Percentiles rank a stretch among this genome's conserved stretches.
Evolutionary conservation across 2,888 invertebrate species (phyloP).

Genomic region (Caenorhabditis sp.): DNA sequence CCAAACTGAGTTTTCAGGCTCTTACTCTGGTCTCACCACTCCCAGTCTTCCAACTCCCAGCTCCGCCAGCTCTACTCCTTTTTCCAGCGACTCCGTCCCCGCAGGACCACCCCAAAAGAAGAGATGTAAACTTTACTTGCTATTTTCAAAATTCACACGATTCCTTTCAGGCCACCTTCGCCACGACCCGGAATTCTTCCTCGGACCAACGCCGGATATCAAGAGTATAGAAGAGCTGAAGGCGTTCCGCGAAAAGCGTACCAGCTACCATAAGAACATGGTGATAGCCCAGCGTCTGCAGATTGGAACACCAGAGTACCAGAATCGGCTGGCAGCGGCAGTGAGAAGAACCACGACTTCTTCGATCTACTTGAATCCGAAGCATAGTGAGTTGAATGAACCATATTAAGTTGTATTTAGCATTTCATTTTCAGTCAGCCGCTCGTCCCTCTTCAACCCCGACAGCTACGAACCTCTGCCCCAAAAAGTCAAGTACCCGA

Average conservation of each 20-base stretch:
- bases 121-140: too few relatives aligned
- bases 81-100: too few relatives aligned
- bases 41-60: too few relatives aligned
- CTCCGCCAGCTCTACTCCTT: too few relatives aligned
- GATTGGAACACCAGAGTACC: not conserved
- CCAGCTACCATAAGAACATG: not conserved
- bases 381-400: not conserved
- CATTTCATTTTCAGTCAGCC: not conserved
- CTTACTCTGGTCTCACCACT: too few relatives aligned
- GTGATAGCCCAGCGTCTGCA: not conserved
- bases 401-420: not conserved
- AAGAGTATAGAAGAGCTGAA: not conserved
- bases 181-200: not conserved
- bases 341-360: not conserved
- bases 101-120: too few relatives aligned
- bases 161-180: too few relatives aligned
- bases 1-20: too few relatives aligned
- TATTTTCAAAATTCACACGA: too few relatives aligned
- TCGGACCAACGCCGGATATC: not conserved
- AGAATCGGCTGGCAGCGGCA: not conserved
- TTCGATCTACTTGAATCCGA: not conserved
- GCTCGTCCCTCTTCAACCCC: not conserved
- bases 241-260: not conserved
- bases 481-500: not conserved
- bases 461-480: not conserved